Evolutionary conservation across 2,888 invertebrate species (phyloP).

Genomic region (Melipona bicolor): DNA sequence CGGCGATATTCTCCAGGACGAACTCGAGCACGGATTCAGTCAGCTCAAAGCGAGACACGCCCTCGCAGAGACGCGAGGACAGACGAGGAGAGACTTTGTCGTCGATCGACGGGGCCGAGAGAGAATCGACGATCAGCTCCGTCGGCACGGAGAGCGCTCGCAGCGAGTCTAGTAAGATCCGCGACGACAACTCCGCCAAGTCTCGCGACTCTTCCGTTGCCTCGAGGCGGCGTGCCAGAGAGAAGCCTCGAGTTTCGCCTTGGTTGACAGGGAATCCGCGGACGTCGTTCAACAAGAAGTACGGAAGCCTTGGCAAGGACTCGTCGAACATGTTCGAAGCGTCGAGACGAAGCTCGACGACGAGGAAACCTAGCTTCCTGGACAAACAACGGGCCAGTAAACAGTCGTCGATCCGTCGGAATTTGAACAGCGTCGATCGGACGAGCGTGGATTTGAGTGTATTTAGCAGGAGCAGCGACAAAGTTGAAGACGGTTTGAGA

Average conservation of each 20-base stretch:
- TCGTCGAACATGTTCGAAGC: not conserved
- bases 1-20: conserved; percentile 14
- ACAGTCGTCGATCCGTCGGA: not conserved
- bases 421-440: not conserved
- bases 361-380: not conserved
- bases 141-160: conserved; percentile 66
- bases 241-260: conserved; percentile 19
- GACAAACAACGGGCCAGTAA: not conserved
- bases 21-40: conserved; percentile 36
- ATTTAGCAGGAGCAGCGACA: not conserved
- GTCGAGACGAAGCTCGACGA: not conserved
- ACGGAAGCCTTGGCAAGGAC: conserved; percentile 10
- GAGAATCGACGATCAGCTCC: conserved; percentile 65
- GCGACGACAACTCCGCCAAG: conserved; percentile 40
- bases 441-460: not conserved
- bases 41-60: conserved; percentile 33
- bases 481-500: too few species aligned
- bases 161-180: conserved; percentile 62
- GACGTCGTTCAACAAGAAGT: conserved; percentile 58
- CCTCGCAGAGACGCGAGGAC: conserved; percentile 10
- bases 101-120: conserved; percentile 54
- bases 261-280: conserved; percentile 22
- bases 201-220: conserved; percentile 65
- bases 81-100: conserved; percentile 22
- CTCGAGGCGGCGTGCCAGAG: conserved; percentile 38